A percentile compares a stretch with the other conserved stretches of the same genome.
These are phyloP conservation scores for Oncorhynchus clarkii DNA, from an alignment of 2,113 vertebrate species.

Conservation along the genomic window DNA sequence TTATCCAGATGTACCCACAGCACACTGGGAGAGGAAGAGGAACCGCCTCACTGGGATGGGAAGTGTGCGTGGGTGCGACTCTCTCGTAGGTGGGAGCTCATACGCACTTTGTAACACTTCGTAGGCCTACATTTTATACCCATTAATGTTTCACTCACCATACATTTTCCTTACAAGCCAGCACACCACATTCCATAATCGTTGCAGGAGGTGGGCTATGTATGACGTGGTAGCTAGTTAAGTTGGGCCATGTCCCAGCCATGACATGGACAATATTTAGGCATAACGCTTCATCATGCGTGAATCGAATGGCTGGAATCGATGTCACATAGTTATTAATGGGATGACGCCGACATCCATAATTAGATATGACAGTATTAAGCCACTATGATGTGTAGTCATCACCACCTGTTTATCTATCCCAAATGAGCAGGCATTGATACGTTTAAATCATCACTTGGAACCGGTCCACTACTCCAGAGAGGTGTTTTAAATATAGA, in stretches of 20 bases:
- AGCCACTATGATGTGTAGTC: too few species aligned
- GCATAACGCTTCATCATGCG: neutral
- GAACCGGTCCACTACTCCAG: slow-evolving; percentile 31
- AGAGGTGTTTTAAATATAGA: slow-evolving; percentile 44
- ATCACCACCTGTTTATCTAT: too few species aligned
- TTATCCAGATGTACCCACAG: slow-evolving; percentile 64
- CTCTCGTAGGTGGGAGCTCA: slow-evolving; percentile 34
- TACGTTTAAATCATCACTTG: slow-evolving; percentile 56
- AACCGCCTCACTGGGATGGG: slow-evolving; percentile 35
- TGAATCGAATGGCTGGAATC: neutral
- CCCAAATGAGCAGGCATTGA: slow-evolving; percentile 9
- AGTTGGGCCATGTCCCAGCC: neutral
- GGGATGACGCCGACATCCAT: slow-evolving; percentile 23
- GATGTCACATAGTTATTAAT: slow-evolving; percentile 1
- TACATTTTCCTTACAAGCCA: too few species aligned
- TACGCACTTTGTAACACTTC: neutral
- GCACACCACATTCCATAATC: too few species aligned
- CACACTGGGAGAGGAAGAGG: slow-evolving; percentile 51
- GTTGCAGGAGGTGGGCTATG: too few species aligned
- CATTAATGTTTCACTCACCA: too few species aligned
- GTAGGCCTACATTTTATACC: too few species aligned
- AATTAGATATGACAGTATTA: slow-evolving; percentile 26
- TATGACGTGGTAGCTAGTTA: neutral
- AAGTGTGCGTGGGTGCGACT: slow-evolving; percentile 34
- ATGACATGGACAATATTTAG: neutral